Evolutionary conservation across 2,888 invertebrate genomes (phyloP).

Genomic region (Agapostemon virescens): DNA sequence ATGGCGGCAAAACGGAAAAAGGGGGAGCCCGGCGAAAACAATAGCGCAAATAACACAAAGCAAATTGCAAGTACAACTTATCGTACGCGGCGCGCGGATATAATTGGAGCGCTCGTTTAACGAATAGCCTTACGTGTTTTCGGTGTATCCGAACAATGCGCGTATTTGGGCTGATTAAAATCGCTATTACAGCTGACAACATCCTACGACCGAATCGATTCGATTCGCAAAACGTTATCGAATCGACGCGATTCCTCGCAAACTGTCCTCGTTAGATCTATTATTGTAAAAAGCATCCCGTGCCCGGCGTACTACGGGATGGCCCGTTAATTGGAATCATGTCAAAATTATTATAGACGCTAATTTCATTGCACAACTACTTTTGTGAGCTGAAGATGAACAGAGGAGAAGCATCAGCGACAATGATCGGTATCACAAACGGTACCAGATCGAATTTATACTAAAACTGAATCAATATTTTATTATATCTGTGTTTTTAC

Average conservation of each 20-base stretch:
- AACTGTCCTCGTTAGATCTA: not conserved
- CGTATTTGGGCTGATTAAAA: slow-evolving; percentile 2
- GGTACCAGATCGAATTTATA: too few relatives aligned
- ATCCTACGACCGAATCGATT: slow-evolving; percentile 8
- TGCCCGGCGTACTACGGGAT: not conserved
- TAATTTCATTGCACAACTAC: not conserved
- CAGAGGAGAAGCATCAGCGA: not conserved
- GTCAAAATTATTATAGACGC: not conserved
- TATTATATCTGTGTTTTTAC: too few relatives aligned
- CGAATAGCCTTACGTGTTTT: slow-evolving; percentile 52
- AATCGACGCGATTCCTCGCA: not conserved
- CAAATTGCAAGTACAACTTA: slow-evolving; percentile 69
- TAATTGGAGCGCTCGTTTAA: slow-evolving; percentile 64
- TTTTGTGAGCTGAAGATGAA: not conserved
- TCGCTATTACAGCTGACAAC: slow-evolving; percentile 7
- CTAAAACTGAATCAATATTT: too few relatives aligned
- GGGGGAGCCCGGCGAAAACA: slow-evolving; percentile 60
- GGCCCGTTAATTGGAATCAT: not conserved
- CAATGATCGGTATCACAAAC: too few relatives aligned
- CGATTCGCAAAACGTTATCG: slow-evolving; percentile 4
- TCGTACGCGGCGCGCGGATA: slow-evolving; percentile 43
- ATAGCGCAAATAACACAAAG: slow-evolving; percentile 69
- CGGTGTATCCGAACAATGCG: slow-evolving; percentile 36
- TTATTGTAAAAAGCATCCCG: not conserved
- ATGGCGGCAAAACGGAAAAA: slow-evolving; percentile 51